phyloP scores from a whole-genome alignment of 2,888 invertebrate species.

The Papilio demoleus region DNA sequence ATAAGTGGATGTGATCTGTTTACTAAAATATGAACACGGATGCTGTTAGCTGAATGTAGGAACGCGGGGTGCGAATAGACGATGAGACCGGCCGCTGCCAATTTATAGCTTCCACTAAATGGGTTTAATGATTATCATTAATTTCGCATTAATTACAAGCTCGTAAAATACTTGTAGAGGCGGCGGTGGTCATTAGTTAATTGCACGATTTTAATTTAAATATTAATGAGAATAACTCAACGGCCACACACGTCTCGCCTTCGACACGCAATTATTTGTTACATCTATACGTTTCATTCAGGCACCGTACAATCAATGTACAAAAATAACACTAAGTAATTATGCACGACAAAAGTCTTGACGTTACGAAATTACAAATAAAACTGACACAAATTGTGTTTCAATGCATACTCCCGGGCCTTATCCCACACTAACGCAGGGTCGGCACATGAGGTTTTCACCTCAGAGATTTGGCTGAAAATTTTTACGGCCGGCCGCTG shows the following conservation, averaged over 20 bases:
- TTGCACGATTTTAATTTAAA: conserved; percentile 22
- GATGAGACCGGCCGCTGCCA: background rate
- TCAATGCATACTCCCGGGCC: too few species aligned
- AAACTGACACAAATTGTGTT: too few species aligned
- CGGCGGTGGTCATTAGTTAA: conserved; percentile 10
- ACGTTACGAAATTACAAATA: too few species aligned
- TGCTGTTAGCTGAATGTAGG: background rate
- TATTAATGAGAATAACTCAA: conserved; percentile 14
- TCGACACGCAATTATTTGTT: background rate
- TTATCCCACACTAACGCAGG: too few species aligned
- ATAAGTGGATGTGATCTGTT: background rate
- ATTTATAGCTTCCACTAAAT: conserved; percentile 15
- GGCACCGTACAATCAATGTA: too few species aligned
- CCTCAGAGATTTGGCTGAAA: too few species aligned
- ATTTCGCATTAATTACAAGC: conserved; percentile 16
- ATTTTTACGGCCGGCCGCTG: background rate
- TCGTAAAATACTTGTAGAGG: background rate
- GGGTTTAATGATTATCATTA: conserved; percentile 14
- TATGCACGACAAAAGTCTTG: too few species aligned
- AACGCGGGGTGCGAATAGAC: background rate
- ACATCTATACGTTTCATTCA: background rate
- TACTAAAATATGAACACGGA: background rate
- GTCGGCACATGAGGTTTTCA: too few species aligned
- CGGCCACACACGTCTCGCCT: conserved; percentile 29
- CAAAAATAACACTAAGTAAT: too few species aligned